Evolutionary conservation across 2,113 vertebrate genomes (phyloP).

Genomic region (Gavialis gangeticus): DNA sequence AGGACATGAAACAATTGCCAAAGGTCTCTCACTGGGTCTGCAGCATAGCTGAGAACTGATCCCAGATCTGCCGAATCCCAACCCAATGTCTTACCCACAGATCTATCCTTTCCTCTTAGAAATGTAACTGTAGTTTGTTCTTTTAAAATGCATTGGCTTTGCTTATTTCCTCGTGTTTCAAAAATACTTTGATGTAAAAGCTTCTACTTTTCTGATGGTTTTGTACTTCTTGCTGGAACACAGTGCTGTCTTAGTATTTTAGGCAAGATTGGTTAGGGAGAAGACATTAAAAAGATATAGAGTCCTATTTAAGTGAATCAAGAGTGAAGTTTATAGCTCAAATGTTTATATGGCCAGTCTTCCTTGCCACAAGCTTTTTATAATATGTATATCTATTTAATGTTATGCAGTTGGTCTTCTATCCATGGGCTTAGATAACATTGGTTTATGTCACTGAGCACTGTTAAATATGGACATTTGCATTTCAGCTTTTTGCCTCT

Average conservation of each 20-base stretch:
- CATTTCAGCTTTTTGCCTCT: neutral
- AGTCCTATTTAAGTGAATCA: neutral
- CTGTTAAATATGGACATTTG: neutral
- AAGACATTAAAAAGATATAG: neutral
- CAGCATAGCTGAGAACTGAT: neutral
- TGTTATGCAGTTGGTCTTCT: neutral
- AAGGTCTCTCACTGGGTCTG: neutral
- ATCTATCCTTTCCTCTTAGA: neutral
- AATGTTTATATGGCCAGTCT: fast-evolving
- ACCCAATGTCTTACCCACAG: neutral
- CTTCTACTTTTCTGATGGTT: neutral
- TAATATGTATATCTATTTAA: fast-evolving
- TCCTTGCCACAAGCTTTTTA: neutral
- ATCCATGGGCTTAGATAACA: neutral
- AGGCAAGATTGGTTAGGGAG: neutral
- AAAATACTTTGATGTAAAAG: neutral
- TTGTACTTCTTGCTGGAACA: neutral
- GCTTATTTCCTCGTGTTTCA: neutral
- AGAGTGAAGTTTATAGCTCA: neutral
- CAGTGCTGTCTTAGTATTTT: neutral
- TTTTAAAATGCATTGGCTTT: neutral
- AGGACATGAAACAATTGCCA: neutral
- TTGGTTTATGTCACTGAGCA: neutral
- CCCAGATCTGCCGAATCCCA: neutral
- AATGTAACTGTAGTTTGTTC: neutral